Base-by-base conservation (phyloP, 2,113 vertebrate genomes). In the Gobiocypris rarus region DNA sequence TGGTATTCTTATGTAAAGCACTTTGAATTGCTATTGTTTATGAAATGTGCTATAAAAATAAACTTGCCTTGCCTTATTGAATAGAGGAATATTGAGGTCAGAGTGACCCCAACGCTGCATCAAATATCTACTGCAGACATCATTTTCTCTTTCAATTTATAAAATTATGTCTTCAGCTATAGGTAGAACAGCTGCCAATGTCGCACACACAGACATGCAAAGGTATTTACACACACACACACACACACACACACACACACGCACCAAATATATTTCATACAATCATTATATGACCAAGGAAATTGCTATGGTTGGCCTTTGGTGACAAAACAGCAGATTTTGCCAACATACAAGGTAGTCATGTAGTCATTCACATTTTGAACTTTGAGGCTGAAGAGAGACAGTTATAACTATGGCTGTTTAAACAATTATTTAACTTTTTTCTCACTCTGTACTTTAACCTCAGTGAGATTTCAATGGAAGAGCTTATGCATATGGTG, bases 361-460 rank as follows among this genome's bases (percentile, higher is more conserved):
- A 63, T 81, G 28, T 61, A 48, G 76, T 54, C 73, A 56, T 85
- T 88, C 77, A 89, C 67, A 91, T 81, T 90, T 85, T 52, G 75
- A 76, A 34, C 65, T 34, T 34, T 34, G 34, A 34, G 4, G 34
- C 34, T 34, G 4, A 34, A 34, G 34, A 34, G 34, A 34, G 34
- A 34, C 19, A 34, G 63, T 38, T 67, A 9, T 67, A 19, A 19
- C 13, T 65, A 3, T 50, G 50, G 59, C 1, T 70, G 63, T 56
- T 28, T 75, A 26, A 70, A n/a, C 22, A 70, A 41, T 38, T 34
- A 19, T 9, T 31, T 3, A 3, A 4, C 28, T 63, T 31, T 31
- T 65, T 31, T 31, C 13, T 31, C 6, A 8, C 34, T 70, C 34
- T 70, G 13, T 19, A 43, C 19, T 43, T 70, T 43, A 9, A 70